Base-by-base conservation (phyloP, 1,140 invertebrate genomes). In the Aphaenogaster floridana region DNA sequence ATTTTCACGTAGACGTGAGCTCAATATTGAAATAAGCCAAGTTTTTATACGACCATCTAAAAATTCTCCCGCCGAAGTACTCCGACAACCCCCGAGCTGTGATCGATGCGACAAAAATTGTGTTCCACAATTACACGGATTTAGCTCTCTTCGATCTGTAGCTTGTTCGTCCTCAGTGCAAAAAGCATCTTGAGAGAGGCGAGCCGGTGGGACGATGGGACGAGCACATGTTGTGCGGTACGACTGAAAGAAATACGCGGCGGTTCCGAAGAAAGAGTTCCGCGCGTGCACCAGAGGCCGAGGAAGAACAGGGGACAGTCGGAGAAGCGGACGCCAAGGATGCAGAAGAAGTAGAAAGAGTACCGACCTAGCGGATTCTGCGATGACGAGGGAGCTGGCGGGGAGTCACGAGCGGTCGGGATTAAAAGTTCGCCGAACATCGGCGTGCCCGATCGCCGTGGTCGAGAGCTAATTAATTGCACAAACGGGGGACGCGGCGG, bases 381-480 rank as follows among this genome's bases (percentile, higher is more conserved):
- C 74, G 87, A 87, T 79, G 90, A 91, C 90, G 90, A 74, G 90
- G 54, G 50, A 34, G 86, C 54, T 48, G 57, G 66, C 68, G 63
- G 63, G 77, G 84, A 93, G 92, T 93, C 93, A 94, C 93, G 92
- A 93, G 87, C 85, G 77, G 68, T 76, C 74, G 80, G 91, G 93
- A 93, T 94, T 93, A 94, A 94, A 94, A 94, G 92, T 91, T 92
- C 84, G 86, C 86, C 90, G 92, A 93, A 93, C 93, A 94, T 94
- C 92, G 92, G 89, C 91, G 76, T 90, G 90, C 88, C 88, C 92
- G 90, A 91, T 91, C 78, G 90, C 90, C 89, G 88, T 87, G 84
- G 89, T 90, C 90, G 87, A 86, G 93, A 91, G 90, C 93, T 94
- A 94, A 94, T 94, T 94, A 94, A 94, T 94, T 94, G 92, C 93